These are phyloP conservation scores for Poeciliopsis gracilis DNA, from an alignment of 2,797 vertebrate species.

Conservation along the genomic window DNA sequence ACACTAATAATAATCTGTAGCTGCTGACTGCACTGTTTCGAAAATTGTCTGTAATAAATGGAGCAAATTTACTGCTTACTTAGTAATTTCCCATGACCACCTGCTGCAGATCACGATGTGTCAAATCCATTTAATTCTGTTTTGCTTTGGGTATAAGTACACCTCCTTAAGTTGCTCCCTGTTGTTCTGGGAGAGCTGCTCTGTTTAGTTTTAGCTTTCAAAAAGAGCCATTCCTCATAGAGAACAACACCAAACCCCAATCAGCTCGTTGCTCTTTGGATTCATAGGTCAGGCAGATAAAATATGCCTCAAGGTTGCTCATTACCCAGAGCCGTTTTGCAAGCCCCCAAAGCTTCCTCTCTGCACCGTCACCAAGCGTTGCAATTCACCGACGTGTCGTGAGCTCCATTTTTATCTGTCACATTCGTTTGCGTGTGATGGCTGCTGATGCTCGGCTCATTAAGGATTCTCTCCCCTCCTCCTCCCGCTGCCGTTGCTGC, in stretches of 20 bases:
- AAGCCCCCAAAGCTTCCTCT: constrained; percentile 20
- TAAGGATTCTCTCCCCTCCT: constrained; percentile 49
- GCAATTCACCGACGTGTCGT: constrained; percentile 44
- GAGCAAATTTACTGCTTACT: constrained; percentile 26
- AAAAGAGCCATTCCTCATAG: constrained; percentile 3
- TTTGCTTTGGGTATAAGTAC: constrained; percentile 3
- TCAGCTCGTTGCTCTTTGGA: constrained; percentile 31
- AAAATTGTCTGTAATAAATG: constrained; percentile 15
- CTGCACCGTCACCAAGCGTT: constrained; percentile 35
- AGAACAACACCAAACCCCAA: constrained; percentile 31
- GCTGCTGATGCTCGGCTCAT: constrained; percentile 65
- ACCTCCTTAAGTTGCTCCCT: constrained; percentile 6
- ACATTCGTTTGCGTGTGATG: constrained; percentile 64
- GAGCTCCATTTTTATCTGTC: constrained; percentile 68
- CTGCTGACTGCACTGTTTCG: constrained; percentile 24
- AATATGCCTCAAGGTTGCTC: constrained; percentile 52
- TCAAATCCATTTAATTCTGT: constrained; percentile 25
- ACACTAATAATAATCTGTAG: not conserved
- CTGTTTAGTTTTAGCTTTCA: constrained; percentile 8
- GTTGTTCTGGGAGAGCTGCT: not conserved
- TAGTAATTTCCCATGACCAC: constrained; percentile 24
- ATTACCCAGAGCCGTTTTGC: constrained; percentile 29
- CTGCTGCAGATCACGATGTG: constrained; percentile 24
- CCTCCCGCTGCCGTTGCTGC: constrained; percentile 12
- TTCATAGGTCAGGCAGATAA: constrained; percentile 15